phyloP scores from a whole-genome alignment of 1,140 invertebrate genomes.

The Prorops nasuta region DNA sequence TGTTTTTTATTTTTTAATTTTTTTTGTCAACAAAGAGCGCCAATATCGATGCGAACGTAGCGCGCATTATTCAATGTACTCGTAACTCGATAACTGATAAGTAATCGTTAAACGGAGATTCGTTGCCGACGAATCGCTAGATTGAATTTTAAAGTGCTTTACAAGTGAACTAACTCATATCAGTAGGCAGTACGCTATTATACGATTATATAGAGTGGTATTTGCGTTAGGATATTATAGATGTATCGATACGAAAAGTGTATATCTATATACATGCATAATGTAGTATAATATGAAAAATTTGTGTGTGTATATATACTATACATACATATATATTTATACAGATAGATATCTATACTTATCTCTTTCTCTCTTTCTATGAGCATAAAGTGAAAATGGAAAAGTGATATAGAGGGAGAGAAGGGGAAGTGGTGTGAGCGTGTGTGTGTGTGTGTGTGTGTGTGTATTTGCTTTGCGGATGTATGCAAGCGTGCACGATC shows the following conservation, averaged over 20 bases:
- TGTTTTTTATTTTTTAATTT: too few species aligned
- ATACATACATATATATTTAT: conserved; percentile 24
- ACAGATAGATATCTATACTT: conserved; percentile 13
- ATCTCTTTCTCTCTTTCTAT: too few species aligned
- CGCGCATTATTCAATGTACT: conserved; percentile 9
- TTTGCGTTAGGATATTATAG: conserved; percentile 9
- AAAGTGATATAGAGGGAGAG: too few species aligned
- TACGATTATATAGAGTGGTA: conserved; percentile 23
- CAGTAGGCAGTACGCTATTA: conserved; percentile 46
- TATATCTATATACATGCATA: conserved; percentile 20
- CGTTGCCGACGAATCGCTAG: conserved; percentile 30
- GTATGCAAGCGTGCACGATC: too few species aligned
- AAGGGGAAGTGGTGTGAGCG: too few species aligned
- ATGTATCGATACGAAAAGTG: too few species aligned
- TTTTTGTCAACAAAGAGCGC: too few species aligned
- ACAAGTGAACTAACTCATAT: conserved; percentile 52
- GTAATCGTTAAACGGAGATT: too few species aligned
- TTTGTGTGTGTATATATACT: conserved; percentile 22
- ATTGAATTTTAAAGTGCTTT: conserved; percentile 53
- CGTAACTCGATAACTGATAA: too few species aligned
- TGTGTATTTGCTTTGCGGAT: too few species aligned
- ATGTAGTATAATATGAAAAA: conserved; percentile 16
- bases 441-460: too few species aligned
- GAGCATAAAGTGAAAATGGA: too few species aligned
- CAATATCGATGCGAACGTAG: conserved; percentile 3